Conservation (phyloP, 2,888 invertebrate genomes). For the Gandaritis pyraliata region DNA sequence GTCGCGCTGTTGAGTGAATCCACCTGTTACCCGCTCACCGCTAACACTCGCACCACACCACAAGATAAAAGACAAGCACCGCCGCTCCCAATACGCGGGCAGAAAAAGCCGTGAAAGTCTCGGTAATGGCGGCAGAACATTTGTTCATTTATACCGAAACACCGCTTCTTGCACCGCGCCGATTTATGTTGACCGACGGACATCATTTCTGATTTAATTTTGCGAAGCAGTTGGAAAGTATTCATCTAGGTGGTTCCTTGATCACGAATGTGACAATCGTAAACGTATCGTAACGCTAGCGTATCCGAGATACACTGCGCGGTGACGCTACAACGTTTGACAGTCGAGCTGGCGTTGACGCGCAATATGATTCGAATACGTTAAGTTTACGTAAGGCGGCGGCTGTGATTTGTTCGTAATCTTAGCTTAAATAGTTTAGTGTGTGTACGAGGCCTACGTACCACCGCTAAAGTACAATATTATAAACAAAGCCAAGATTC, state of each 20-base stretch:
- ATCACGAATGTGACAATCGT: too few species aligned
- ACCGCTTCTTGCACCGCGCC: conserved; percentile 36
- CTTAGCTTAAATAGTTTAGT: too few species aligned
- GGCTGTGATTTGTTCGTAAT: too few species aligned
- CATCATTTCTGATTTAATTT: conserved; percentile 27
- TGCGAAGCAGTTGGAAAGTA: conserved; percentile 12
- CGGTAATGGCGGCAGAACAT: conserved; percentile 74
- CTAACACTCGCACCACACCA: conserved; percentile 42
- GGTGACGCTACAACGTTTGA: too few species aligned
- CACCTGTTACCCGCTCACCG: conserved; percentile 29
- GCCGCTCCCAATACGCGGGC: conserved; percentile 61
- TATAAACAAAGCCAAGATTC: too few species aligned
- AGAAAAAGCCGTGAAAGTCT: conserved; percentile 75
- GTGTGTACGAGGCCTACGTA: too few species aligned
- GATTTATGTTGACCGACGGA: conserved; percentile 51
- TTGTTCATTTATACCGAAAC: conserved; percentile 72
- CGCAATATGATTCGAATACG: too few species aligned
- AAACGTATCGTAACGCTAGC: too few species aligned
- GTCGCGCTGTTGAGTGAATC: not conserved
- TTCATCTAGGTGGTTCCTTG: not conserved
- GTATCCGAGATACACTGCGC: too few species aligned
- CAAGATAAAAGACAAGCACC: conserved; percentile 59
- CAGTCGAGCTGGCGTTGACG: too few species aligned
- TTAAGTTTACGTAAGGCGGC: too few species aligned
- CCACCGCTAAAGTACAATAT: too few species aligned